Percentiles rank a stretch among this genome's conserved stretches.
These are phyloP conservation scores for Dolichomitus sp. DNA, from an alignment of 2,888 invertebrate genomes.

Conservation along the genomic window DNA sequence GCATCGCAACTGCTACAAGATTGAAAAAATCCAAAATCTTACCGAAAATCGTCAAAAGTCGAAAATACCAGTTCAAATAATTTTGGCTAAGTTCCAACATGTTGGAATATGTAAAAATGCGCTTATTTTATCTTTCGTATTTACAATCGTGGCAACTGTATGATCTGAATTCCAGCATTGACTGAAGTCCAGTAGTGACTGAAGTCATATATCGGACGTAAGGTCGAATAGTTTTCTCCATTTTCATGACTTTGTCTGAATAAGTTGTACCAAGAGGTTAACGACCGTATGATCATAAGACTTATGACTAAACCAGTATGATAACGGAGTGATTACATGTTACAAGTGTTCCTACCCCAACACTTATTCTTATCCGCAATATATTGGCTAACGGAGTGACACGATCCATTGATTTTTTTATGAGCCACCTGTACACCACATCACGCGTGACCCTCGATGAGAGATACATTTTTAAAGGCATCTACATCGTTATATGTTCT, in stretches of 20 bases:
- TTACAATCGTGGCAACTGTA: neutral
- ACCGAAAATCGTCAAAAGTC: constrained; percentile 56
- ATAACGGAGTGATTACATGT: constrained; percentile 56
- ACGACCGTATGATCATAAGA: constrained; percentile 21
- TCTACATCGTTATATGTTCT: neutral
- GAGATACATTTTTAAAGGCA: constrained; percentile 29
- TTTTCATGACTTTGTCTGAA: constrained; percentile 17
- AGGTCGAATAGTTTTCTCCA: constrained; percentile 15
- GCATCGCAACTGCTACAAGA: neutral
- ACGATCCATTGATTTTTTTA: constrained; percentile 60
- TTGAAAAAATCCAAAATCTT: neutral
- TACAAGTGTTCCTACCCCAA: constrained; percentile 13
- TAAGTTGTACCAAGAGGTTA: constrained; percentile 37
- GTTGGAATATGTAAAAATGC: neutral
- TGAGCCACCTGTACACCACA: constrained; percentile 55
- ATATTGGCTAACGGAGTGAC: constrained; percentile 36
- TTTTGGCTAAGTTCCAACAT: constrained; percentile 44
- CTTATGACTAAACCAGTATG: constrained; percentile 1
- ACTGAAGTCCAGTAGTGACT: neutral
- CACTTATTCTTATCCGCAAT: constrained; percentile 29
- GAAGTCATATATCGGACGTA: neutral
- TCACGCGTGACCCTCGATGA: constrained; percentile 19
- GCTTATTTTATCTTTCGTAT: neutral
- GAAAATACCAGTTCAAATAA: constrained; percentile 58
- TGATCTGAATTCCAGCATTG: neutral